Percentiles rank a stretch among this genome's conserved stretches.
These are phyloP conservation scores for Clanis bilineata DNA, from an alignment of 2,888 invertebrate species.

Conservation along the genomic window DNA sequence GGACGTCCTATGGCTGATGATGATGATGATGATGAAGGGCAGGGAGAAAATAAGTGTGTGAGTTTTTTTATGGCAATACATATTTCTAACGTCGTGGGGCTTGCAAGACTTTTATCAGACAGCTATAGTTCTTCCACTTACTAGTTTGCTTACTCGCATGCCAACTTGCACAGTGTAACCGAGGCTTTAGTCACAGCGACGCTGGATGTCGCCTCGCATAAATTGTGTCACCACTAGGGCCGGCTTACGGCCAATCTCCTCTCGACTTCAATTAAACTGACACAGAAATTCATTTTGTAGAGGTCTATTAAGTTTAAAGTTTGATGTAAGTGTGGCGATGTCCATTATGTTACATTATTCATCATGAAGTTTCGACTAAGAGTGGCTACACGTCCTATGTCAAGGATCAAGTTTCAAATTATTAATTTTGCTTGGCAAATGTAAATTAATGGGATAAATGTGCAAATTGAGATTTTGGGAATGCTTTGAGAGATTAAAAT, in stretches of 20 bases:
- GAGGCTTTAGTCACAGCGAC: neutral
- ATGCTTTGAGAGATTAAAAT: too few species aligned
- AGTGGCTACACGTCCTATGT: neutral
- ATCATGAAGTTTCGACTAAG: neutral
- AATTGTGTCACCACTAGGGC: conserved; percentile 10
- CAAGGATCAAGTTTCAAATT: neutral
- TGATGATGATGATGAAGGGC: too few species aligned
- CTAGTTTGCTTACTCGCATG: neutral
- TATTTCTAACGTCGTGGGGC: too few species aligned
- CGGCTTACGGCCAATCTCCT: conserved; percentile 14
- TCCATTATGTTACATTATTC: conserved; percentile 1
- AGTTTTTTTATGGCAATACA: too few species aligned
- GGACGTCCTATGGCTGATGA: too few species aligned
- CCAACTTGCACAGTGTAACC: neutral
- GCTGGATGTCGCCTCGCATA: neutral
- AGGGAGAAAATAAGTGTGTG: too few species aligned
- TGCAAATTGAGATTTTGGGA: too few species aligned
- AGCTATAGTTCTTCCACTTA: neutral
- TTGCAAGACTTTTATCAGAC: too few species aligned
- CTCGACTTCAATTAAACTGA: conserved; percentile 14
- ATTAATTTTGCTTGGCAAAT: neutral
- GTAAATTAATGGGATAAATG: neutral
- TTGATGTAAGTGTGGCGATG: conserved; percentile 1
- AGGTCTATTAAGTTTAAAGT: conserved; percentile 11
- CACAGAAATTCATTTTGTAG: conserved; percentile 5